Base-by-base conservation (phyloP, 2,113 vertebrate genomes). In the Cyanoramphus novaezelandiae region DNA sequence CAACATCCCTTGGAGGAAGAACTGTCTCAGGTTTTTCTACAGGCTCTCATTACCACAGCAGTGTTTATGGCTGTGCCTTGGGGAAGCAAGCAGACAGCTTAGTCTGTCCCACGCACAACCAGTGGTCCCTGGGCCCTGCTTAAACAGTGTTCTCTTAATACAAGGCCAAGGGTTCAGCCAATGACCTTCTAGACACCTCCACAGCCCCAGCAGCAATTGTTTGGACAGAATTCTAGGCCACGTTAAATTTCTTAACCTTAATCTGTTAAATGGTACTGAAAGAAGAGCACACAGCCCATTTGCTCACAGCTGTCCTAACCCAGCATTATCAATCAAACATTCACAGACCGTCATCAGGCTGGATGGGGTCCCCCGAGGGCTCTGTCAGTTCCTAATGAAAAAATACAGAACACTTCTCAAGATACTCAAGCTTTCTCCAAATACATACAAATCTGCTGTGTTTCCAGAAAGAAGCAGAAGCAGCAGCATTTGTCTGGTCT, bases 1-100 rank as follows among this genome's bases (percentile, higher is more conserved):
- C 64, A 95, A 41, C 29, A 46, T 46, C 55, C 43, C 60, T 97
- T 23, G 21, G 83, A 93, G 55, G 41, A 88, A 82, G 68, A 86
- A n/a, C 28, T 20, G 29, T 49, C 74, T 94, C 52, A 31, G 59
- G 47, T 41, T 92, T 60, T 82, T 80, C 70, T 85, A 29, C 13
- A 35, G 88, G 53, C 75, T 90, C 17, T 80, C 79, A 90, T 81
- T 87, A 85, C 39, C 13, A 64, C 25, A 31, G 59, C 1, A 19
- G 8, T 93, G 93, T 84, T 86, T 92, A 79, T 64, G 57, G 50
- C 46, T 46, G 9, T 78, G 72, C 50, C 91, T 91, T 37, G 33
- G 29, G 80, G 57, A 15, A 86, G 17, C 60, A 78, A 88, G 68
- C 83, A 95, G 72, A 13, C 77, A 86, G 55, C 37, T 53, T 33